Evolutionary conservation across 2,113 vertebrate species (phyloP), one percentile per base, ranked within the genome.

Genomic region (Tupaia chinensis): DNA sequence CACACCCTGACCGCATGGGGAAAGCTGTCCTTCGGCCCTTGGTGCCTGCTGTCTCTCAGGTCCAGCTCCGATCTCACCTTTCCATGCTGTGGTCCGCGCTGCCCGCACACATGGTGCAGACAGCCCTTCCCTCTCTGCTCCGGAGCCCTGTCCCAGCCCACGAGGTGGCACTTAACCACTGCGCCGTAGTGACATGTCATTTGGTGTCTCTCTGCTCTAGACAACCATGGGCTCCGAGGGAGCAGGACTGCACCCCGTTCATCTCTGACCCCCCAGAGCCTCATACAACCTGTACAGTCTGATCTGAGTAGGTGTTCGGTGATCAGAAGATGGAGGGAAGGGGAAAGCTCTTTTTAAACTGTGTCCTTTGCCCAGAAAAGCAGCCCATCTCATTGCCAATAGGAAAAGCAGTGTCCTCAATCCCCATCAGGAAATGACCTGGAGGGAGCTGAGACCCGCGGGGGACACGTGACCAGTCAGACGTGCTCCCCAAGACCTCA

Each of bases 1-100:
- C 63, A 5, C 32, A 1, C 3, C 7, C 20, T 54, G 4, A 0
- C 27, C 7, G 0, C 3, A 22, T 3, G 25, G 0, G 7, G 9
- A 27, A 32, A 69, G 19, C 10, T 5, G 61, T 3, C 56, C 60
- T 56, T 80, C 61, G 54, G 5, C 25, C 70, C 16, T 9, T 5
- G 0, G 27, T 27, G 44, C 29, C 87, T 20, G 82, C 34, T 32
- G 0, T 15, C 63, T 53, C 65, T 11, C 22, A 20, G 20, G 73
- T 8, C 32, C 29, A 19, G 20, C 78, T 69, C 60, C 12, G 9
- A 20, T 29, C 68, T 61, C 6, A 8, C 9, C 74, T 68, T 65
- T 72, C 54, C 15, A 34, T 0, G 13, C 84, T 25, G 0, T 27
- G 4, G n/a, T 10, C 54, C 17, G 1, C 0, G 2, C 74, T 72